phyloP scores from a whole-genome alignment of 2,797 vertebrate genomes.

The Xenentodon cancila region DNA sequence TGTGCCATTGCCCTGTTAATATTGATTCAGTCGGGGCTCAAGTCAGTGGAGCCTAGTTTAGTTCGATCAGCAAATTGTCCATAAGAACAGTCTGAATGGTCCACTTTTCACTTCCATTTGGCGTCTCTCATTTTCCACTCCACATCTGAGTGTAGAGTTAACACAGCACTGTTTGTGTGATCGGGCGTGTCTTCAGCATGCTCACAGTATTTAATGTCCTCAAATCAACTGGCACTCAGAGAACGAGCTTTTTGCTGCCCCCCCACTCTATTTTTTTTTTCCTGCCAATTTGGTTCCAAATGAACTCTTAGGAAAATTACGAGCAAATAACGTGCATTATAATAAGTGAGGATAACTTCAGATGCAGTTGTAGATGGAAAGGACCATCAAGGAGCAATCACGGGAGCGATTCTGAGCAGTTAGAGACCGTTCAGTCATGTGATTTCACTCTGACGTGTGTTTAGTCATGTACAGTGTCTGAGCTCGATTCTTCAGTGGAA shows the following conservation, averaged over 20 bases:
- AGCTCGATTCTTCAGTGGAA: constrained; percentile 10
- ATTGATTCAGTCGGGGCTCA: constrained; percentile 44
- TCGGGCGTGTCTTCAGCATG: constrained; percentile 3
- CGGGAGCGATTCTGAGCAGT: too few species aligned
- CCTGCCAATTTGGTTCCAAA: constrained; percentile 8
- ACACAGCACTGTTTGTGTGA: background rate
- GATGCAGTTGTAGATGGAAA: background rate
- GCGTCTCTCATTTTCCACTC: constrained; percentile 22
- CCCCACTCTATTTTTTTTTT: background rate
- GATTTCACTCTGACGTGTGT: too few species aligned
- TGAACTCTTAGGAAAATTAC: background rate
- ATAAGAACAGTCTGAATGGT: constrained; percentile 35
- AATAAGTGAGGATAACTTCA: background rate
- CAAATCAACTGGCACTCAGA: background rate
- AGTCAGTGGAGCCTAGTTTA: constrained; percentile 47
- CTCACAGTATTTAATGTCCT: background rate
- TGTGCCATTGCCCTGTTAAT: constrained; percentile 38
- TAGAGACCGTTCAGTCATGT: too few species aligned
- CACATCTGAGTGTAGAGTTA: constrained; percentile 14
- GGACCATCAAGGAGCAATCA: background rate
- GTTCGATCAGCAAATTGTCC: constrained; percentile 54
- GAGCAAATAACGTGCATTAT: constrained; percentile 2
- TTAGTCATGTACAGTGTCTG: background rate
- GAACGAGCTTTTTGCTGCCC: background rate
- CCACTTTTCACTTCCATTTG: constrained; percentile 29